phyloP scores from a whole-genome alignment of 2,113 vertebrate genomes.

The Lanius collurio region DNA sequence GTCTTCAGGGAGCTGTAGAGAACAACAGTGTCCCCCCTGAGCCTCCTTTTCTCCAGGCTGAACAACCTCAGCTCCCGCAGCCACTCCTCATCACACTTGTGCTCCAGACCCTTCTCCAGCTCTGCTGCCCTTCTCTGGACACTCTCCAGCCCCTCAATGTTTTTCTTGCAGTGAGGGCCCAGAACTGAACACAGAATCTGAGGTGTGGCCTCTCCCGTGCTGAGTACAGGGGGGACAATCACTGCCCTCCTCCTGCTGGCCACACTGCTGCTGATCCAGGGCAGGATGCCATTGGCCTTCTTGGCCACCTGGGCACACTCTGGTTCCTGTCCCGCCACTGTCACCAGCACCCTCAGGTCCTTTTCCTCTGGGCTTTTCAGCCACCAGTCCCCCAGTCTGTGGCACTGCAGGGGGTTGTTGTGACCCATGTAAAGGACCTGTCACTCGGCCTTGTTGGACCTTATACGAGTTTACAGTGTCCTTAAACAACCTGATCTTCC shows the following conservation, averaged over 20 bases:
- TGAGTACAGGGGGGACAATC: rapidly evolving
- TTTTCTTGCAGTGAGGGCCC: background rate
- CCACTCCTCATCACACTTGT: rapidly evolving
- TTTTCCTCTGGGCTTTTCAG: rapidly evolving
- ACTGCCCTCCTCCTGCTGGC: background rate
- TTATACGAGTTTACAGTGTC: background rate
- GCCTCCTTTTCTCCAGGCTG: background rate
- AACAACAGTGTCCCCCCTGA: background rate
- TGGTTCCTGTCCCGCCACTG: rapidly evolving
- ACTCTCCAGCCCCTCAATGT: rapidly evolving
- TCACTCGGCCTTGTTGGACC: background rate
- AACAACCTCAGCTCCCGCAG: background rate
- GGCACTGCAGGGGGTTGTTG: rapidly evolving
- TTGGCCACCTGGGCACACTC: background rate
- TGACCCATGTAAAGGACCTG: background rate
- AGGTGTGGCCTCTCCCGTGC: rapidly evolving
- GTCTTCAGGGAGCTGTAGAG: background rate
- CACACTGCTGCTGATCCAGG: rapidly evolving
- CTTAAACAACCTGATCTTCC: background rate
- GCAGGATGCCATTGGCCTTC: rapidly evolving
- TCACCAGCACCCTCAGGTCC: background rate
- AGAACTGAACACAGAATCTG: rapidly evolving
- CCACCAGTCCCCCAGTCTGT: background rate
- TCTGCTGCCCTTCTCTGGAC: rapidly evolving
- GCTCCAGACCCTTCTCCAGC: background rate